phyloP scores from a whole-genome alignment of 2,888 invertebrate genomes.

The Hirudinaria manillensis region DNA sequence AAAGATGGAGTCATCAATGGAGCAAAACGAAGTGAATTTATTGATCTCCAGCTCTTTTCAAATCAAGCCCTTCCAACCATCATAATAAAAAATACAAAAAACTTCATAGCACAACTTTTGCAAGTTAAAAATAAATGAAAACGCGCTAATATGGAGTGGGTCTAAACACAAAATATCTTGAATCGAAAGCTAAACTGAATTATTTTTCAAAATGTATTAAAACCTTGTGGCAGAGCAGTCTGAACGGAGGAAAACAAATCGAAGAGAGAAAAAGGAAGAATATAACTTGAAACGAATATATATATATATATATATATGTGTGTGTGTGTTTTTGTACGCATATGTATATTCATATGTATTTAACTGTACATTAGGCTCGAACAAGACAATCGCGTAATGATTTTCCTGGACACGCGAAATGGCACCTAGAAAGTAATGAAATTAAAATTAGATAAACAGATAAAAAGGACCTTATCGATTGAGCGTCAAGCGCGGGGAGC shows the following conservation, averaged over 20 bases:
- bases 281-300: conserved; percentile 13
- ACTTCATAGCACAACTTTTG: conserved; percentile 4
- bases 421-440: too few species aligned
- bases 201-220: conserved; percentile 10
- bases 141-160: conserved; percentile 2
- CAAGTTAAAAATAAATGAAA: conserved; percentile 13
- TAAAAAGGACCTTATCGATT: too few species aligned
- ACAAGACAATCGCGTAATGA: not conserved
- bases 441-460: too few species aligned
- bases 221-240: not conserved
- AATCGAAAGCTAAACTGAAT: conserved; percentile 1
- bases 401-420: not conserved
- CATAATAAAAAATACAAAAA: conserved; percentile 6
- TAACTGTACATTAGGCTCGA: not conserved
- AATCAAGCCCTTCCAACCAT: conserved; percentile 9
- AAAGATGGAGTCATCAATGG: too few species aligned
- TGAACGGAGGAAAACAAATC: conserved; percentile 1
- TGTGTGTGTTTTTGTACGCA: not conserved
- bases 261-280: conserved; percentile 1
- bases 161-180: conserved; percentile 15
- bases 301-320: conserved; percentile 5
- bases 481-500: too few species aligned
- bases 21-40: not conserved
- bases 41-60: not conserved
- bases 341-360: not conserved